These are phyloP conservation scores for Adelosebastes latens DNA, from an alignment of 2,797 vertebrate genomes.

Conservation along the genomic window DNA sequence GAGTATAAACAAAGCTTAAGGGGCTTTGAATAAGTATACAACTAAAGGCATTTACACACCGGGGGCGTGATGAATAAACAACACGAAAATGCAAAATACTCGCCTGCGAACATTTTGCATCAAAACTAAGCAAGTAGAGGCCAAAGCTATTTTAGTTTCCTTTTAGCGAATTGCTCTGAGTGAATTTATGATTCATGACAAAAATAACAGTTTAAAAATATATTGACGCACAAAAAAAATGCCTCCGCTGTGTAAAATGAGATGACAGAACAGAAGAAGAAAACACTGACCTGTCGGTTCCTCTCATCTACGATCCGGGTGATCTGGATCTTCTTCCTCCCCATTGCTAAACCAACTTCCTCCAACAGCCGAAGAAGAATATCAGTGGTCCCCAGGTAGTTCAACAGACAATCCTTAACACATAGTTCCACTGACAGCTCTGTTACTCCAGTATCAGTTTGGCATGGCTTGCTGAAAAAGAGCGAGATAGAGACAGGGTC, in stretches of 20 bases:
- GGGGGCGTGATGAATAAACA: too few relatives aligned
- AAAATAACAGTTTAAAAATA: too few relatives aligned
- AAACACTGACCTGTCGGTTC: conserved; percentile 91
- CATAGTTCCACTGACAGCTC: conserved; percentile 69
- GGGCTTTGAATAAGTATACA: neutral
- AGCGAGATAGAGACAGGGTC: conserved; percentile 8
- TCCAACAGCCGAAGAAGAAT: conserved; percentile 79
- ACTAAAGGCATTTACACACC: neutral
- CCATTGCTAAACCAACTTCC: conserved; percentile 86
- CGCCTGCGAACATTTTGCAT: too few relatives aligned
- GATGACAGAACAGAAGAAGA: neutral
- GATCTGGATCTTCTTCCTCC: conserved; percentile 99
- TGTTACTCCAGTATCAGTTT: conserved; percentile 48
- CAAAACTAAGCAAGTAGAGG: too few relatives aligned
- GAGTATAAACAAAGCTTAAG: neutral
- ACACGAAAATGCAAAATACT: too few relatives aligned
- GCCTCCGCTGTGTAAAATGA: neutral
- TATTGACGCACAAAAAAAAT: too few relatives aligned
- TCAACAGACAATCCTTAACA: conserved; percentile 77
- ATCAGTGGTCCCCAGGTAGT: conserved; percentile 63
- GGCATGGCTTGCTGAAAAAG: conserved; percentile 59
- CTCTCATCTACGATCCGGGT: conserved; percentile 96
- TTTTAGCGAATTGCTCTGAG: too few relatives aligned
- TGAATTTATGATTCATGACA: too few relatives aligned
- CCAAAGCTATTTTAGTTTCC: too few relatives aligned